phyloP scores from a whole-genome alignment of 2,888 invertebrate genomes.

The Drosophila siamana region DNA sequence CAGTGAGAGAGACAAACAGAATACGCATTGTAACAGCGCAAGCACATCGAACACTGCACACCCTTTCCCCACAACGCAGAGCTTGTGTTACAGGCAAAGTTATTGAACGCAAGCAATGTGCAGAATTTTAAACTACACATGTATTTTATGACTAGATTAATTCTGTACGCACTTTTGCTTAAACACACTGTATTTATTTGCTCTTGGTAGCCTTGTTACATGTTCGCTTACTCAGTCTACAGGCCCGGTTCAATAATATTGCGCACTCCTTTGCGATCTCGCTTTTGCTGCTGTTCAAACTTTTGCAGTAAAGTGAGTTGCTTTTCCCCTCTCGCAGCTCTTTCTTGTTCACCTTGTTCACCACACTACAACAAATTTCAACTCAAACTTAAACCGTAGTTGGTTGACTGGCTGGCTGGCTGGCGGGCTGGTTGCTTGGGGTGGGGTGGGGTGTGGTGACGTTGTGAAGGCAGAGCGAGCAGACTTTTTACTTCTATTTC shows the following conservation, averaged over 20 bases:
- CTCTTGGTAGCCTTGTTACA: not conserved
- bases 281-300: constrained; percentile 17
- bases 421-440: not conserved
- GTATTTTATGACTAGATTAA: no score
- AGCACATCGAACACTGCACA: constrained; percentile 1
- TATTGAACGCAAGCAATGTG: no score
- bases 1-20: constrained; percentile 37
- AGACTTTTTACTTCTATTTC: constrained; percentile 66
- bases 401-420: not conserved
- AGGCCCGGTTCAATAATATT: no score
- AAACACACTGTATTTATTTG: no score
- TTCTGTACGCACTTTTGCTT: no score
- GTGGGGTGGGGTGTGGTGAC: not conserved
- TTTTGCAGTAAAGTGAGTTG: constrained; percentile 23
- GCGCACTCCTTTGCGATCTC: constrained; percentile 34
- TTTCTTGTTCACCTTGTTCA: not conserved
- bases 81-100: no score
- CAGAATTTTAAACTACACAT: no score
- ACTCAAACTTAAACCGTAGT: not conserved
- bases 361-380: not conserved
- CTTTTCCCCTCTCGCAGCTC: not conserved
- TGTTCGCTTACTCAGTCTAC: not conserved
- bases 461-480: not conserved
- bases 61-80: not conserved
- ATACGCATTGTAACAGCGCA: not conserved